phyloP scores from a whole-genome alignment of 2,888 invertebrate species.

The Graphium colonna region DNA sequence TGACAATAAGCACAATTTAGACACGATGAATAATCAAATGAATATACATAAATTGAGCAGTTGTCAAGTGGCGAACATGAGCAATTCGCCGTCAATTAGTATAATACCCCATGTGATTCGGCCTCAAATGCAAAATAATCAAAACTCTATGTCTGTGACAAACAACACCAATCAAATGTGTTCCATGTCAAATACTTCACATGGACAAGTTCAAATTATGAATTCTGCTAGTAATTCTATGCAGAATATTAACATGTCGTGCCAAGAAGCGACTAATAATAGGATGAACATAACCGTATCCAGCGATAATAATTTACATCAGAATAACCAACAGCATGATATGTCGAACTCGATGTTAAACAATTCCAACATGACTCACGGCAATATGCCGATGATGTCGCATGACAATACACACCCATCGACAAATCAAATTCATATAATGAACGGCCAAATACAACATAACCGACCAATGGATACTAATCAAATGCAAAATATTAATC shows the following conservation, averaged over 20 bases:
- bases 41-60: constrained; percentile 66
- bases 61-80: constrained; percentile 64
- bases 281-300: constrained; percentile 56
- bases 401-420: constrained; percentile 56
- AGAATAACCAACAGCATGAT: constrained; percentile 58
- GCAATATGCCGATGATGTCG: constrained; percentile 65
- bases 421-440: constrained; percentile 70
- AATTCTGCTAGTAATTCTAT: constrained; percentile 64
- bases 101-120: constrained; percentile 69
- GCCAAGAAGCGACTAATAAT: constrained; percentile 62
- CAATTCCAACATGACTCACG: constrained; percentile 57
- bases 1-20: constrained; percentile 60
- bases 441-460: constrained; percentile 74
- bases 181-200: constrained; percentile 56
- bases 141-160: constrained; percentile 53
- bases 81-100: constrained; percentile 60
- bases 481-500: constrained; percentile 62
- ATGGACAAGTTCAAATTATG: constrained; percentile 64
- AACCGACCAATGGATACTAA: constrained; percentile 58
- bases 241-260: constrained; percentile 66
- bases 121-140: constrained; percentile 58
- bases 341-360: constrained; percentile 49
- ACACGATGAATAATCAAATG: constrained; percentile 56
- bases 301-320: constrained; percentile 53
- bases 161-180: constrained; percentile 70